Evolutionary conservation across 2,888 invertebrate genomes (phyloP).

Genomic region (Leuctra nigra): DNA sequence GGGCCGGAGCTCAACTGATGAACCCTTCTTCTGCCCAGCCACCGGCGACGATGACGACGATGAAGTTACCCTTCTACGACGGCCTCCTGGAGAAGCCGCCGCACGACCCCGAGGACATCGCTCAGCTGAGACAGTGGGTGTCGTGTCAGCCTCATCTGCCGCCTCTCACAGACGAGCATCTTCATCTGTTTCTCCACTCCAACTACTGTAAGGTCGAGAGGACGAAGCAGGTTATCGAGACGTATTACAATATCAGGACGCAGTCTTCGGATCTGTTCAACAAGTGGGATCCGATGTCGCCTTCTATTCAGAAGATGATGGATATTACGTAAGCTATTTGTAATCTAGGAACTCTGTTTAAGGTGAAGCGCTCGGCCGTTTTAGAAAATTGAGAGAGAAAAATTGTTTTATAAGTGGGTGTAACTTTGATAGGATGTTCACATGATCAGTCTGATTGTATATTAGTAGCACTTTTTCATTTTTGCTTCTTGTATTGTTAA

Average conservation of each 20-base stretch:
- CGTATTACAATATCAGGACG: constrained; percentile 50
- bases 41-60: not conserved
- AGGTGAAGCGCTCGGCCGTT: no score
- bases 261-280: constrained; percentile 53
- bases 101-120: not conserved
- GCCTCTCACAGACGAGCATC: constrained; percentile 48
- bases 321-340: not conserved
- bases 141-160: constrained; percentile 1
- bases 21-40: no score
- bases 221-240: constrained; percentile 44
- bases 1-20: no score
- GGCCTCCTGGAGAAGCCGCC: not conserved
- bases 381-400: no score
- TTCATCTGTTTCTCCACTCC: constrained; percentile 58
- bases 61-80: constrained; percentile 10
- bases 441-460: no score
- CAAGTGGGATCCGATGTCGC: constrained; percentile 45
- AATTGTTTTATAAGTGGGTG: no score
- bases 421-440: no score
- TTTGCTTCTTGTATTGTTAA: no score
- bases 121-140: constrained; percentile 3
- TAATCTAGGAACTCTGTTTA: no score
- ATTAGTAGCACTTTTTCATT: no score
- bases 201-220: constrained; percentile 44
- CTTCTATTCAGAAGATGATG: constrained; percentile 3